These are phyloP conservation scores for Digitonthophagus gazella DNA, from an alignment of 2,888 invertebrate species.

Conservation along the genomic window DNA sequence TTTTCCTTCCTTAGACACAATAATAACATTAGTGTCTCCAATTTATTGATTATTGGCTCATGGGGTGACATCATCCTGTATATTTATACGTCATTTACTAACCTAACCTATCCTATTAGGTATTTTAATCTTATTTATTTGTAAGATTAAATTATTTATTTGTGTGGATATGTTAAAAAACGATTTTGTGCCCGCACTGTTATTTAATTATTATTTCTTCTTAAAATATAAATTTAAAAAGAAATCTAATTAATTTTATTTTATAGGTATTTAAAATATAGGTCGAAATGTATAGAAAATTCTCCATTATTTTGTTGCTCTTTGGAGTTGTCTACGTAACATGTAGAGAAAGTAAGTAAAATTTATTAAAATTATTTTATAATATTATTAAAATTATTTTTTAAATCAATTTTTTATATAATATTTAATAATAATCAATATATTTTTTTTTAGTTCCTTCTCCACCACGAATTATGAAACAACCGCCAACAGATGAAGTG, in stretches of 20 bases:
- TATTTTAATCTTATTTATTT: not conserved
- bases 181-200: not conserved
- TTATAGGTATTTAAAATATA: conserved; percentile 1
- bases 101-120: not conserved
- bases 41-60: conserved; percentile 7
- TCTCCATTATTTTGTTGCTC: conserved; percentile 22
- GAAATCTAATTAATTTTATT: not conserved
- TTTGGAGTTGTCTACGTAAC: conserved; percentile 23
- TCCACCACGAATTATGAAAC: conserved; percentile 88
- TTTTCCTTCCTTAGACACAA: not conserved
- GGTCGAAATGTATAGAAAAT: conserved; percentile 22
- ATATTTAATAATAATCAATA: no score
- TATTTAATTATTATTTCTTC: not conserved
- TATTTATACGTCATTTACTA: conserved; percentile 2
- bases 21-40: not conserved
- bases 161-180: not conserved
- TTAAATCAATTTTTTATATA: no score
- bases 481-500: conserved; percentile 87
- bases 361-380: not conserved
- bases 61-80: conserved; percentile 9
- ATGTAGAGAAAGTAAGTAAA: conserved; percentile 30
- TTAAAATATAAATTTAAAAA: no score
- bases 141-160: conserved; percentile 1
- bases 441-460: conserved; percentile 84
- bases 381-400: not conserved